phyloP scores from a whole-genome alignment of 2,888 invertebrate species.

The Plagodis dolabraria region DNA sequence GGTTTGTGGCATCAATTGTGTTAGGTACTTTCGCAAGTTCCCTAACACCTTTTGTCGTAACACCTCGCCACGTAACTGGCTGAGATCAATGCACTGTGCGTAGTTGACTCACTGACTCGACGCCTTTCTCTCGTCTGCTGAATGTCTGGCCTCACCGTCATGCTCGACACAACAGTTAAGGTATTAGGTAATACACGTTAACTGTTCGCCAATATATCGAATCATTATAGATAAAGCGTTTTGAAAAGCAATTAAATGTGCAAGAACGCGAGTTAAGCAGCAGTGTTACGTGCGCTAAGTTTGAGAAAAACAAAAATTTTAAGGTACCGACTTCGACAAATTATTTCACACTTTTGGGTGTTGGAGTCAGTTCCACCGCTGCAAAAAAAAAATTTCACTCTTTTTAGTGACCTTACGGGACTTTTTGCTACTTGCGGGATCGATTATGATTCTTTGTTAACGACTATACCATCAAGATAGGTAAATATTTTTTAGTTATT shows the following conservation, averaged over 20 bases:
- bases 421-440: too few relatives aligned
- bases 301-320: too few relatives aligned
- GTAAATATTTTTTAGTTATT: too few relatives aligned
- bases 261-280: not conserved
- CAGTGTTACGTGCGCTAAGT: too few relatives aligned
- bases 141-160: conserved; percentile 57
- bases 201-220: conserved; percentile 7
- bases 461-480: too few relatives aligned
- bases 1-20: not conserved
- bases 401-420: too few relatives aligned
- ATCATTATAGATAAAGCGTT: not conserved
- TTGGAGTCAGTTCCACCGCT: too few relatives aligned
- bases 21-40: conserved; percentile 10
- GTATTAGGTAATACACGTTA: conserved; percentile 32
- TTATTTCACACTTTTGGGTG: too few relatives aligned
- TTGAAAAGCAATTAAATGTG: conserved; percentile 7
- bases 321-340: too few relatives aligned
- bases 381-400: too few relatives aligned
- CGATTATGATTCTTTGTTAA: too few relatives aligned
- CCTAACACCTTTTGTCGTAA: conserved; percentile 22
- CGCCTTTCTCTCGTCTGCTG: conserved; percentile 75
- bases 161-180: conserved; percentile 29
- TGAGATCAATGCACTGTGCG: conserved; percentile 54
- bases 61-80: conserved; percentile 43
- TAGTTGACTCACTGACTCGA: conserved; percentile 58